These are phyloP conservation scores for Lottia gigantea DNA, from an alignment of 2,888 invertebrate genomes.

Conservation along the genomic window DNA sequence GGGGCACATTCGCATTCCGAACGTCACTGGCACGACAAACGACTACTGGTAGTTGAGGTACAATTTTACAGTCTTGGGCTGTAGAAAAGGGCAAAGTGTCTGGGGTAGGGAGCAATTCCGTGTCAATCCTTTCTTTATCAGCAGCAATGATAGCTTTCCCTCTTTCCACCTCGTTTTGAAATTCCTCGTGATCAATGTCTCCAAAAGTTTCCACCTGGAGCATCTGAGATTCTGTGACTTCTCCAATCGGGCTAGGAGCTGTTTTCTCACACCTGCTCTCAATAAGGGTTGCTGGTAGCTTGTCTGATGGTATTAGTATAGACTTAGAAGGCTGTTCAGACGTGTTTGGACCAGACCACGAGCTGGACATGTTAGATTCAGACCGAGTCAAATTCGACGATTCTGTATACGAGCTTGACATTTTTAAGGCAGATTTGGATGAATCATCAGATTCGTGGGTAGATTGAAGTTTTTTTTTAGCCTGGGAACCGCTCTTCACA, in stretches of 20 bases:
- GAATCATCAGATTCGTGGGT: too few relatives aligned
- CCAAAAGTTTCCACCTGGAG: conserved; percentile 24
- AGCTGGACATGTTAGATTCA: background rate
- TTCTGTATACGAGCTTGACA: background rate
- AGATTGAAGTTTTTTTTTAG: too few relatives aligned
- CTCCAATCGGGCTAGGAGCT: conserved; percentile 28
- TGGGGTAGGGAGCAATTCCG: background rate
- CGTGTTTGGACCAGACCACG: background rate
- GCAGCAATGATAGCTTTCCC: conserved; percentile 38
- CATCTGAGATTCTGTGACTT: conserved; percentile 39
- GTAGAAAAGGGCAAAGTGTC: background rate
- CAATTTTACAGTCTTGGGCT: background rate
- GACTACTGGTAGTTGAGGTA: conserved; percentile 25
- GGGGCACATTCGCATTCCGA: background rate
- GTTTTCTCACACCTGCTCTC: conserved; percentile 15
- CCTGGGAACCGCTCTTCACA: background rate
- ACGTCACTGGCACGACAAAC: background rate
- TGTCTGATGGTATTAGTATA: background rate
- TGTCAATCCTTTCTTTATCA: background rate
- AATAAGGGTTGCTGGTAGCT: conserved; percentile 8
- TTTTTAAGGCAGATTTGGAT: background rate
- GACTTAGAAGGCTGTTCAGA: background rate
- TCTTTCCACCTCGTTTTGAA: conserved; percentile 53
- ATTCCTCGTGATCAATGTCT: conserved; percentile 37
- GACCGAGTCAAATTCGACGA: background rate